These are phyloP conservation scores for Trissolcus basalis DNA, from an alignment of 1,140 invertebrate genomes.

Conservation along the genomic window DNA sequence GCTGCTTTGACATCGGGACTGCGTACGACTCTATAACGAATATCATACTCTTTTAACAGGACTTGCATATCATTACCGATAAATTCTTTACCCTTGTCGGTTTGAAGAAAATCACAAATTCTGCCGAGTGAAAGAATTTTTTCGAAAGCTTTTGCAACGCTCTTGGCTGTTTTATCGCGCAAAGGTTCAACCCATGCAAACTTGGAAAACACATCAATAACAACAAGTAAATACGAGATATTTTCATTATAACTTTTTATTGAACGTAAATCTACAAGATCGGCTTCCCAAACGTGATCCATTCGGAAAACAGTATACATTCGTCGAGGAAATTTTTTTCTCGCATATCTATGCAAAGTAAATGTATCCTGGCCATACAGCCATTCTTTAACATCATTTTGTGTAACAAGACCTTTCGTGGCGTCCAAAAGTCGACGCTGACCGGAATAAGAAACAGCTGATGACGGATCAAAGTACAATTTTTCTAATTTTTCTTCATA, in stretches of 20 bases:
- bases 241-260: constrained; percentile 14
- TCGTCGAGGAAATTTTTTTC: constrained; percentile 18
- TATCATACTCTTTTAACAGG: background rate
- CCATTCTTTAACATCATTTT: constrained; percentile 11
- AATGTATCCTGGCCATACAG: constrained; percentile 23
- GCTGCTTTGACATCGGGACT: background rate
- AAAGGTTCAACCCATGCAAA: constrained; percentile 33
- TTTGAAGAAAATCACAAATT: too few relatives aligned
- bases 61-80: too few relatives aligned
- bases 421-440: too few relatives aligned
- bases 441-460: too few relatives aligned
- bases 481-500: too few relatives aligned
- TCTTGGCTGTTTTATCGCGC: constrained; percentile 5
- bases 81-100: too few relatives aligned
- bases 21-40: background rate
- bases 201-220: constrained; percentile 34
- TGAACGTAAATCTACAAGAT: constrained; percentile 16
- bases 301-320: constrained; percentile 26
- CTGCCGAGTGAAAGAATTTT: too few relatives aligned
- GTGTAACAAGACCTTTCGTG: background rate
- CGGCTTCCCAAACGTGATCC: constrained; percentile 33
- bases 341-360: constrained; percentile 10
- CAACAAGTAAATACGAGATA: constrained; percentile 9
- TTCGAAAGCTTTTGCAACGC: too few relatives aligned
- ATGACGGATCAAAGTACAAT: too few relatives aligned